These are phyloP conservation scores for Leuctra nigra DNA, from an alignment of 2,888 invertebrate species.

Conservation along the genomic window DNA sequence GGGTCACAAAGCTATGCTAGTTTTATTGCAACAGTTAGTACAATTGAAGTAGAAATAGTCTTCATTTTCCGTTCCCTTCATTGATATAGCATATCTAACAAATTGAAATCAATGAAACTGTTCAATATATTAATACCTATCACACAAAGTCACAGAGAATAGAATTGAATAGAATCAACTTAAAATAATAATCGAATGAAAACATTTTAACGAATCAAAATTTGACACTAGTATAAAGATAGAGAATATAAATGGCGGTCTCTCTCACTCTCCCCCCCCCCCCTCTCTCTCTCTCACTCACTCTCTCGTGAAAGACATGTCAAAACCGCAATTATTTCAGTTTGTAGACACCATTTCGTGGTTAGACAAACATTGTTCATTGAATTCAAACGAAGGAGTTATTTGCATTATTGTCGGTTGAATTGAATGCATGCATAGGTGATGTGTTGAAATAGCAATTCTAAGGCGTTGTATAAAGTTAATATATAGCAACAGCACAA, in stretches of 20 bases:
- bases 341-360: constrained; percentile 6
- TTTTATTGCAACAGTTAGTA: too few species aligned
- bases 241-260: constrained; percentile 3
- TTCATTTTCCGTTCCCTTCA: too few species aligned
- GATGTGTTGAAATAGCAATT: neutral
- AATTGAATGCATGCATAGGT: neutral
- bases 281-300: too few species aligned
- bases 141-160: too few species aligned
- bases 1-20: too few species aligned
- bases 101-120: too few species aligned
- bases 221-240: constrained; percentile 9
- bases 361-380: constrained; percentile 11
- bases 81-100: too few species aligned
- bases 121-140: too few species aligned
- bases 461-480: neutral
- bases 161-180: constrained; percentile 8
- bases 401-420: constrained; percentile 12
- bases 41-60: too few species aligned
- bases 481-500: neutral
- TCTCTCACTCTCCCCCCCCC: too few species aligned
- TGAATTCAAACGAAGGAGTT: constrained; percentile 3
- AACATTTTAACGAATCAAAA: constrained; percentile 19
- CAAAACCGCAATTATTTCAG: neutral
- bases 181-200: constrained; percentile 17
- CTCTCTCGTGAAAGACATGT: too few species aligned